Base-by-base conservation (phyloP, 1,140 invertebrate species). In the Apis dorsata region DNA sequence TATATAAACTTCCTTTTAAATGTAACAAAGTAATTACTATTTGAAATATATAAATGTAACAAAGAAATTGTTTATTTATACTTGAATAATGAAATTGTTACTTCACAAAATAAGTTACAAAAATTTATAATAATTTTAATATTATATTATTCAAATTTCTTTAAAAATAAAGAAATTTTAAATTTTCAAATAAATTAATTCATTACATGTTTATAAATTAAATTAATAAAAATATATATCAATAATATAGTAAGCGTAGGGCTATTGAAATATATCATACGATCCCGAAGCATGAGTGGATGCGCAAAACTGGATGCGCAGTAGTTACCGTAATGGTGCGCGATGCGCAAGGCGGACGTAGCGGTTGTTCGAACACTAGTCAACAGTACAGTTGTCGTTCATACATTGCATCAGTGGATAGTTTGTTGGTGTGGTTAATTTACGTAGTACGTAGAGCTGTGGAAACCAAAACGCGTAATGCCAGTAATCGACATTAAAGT, bases 301-400 rank as follows among this genome's bases (percentile, higher is more conserved):
- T 82, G 86, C 83, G 83, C 84, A 63, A 60, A 77, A 28, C 10
- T 44, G 24, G 34, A 28, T 86, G 86, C 86, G 86, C 79, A 28
- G 13, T 71, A 57, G 81, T 66, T n/a, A 74, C 63, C 68, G 55
- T 78, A 83, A 86, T 82, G 81, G 81, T 79, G 79, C 62, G 71
- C 76, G 70, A 74, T 84, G 75, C 73, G 77, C 77, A 70, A 83
- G 53, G 63, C 62, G 59, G 73, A 86, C 72, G 71, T 84, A 90
- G 88, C 82, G 86, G 82, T 86, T 87, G 85, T 89, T 88, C 84
- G 82, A 86, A 86, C 84, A 59, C 51, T 66, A 68, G 69, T 66
- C 80, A 81, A 21, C 34, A 44, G 66, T 71, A 68, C 69, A 77
- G 75, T 62, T 53, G 49, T 72, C 44, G 72, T 79, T 84, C 71